Base-by-base conservation (phyloP, 2,797 vertebrate genomes). In the Danio kyathit region DNA sequence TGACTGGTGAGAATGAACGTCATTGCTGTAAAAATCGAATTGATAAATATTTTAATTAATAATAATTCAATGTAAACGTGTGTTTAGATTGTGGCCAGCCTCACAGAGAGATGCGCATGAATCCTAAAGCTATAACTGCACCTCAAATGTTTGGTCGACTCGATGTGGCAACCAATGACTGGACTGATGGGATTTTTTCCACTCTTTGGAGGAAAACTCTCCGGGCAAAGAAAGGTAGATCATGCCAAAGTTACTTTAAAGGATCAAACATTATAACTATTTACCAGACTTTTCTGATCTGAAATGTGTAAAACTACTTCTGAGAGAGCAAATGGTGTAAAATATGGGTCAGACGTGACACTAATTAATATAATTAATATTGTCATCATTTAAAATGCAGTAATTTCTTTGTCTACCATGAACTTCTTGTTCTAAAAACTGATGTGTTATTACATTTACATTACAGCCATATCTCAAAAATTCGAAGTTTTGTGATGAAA, bases 101-200 rank as follows among this genome's bases (percentile, higher is more conserved):
- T 57, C 98, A 99, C 88, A 95, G 96, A 88, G 98, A 99, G 92
- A 96, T 99, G 97, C 95, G 97, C 75, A 99, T 99, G 97, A 99
- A 99, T 89, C 98, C 98, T 43, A 99, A 99, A 94, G 97, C 98
- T 57, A 98, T 99, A 82, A 99, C 98, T 1, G 96, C 97, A 2
- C 88, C 97, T 1, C 98, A 99, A 89, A 99, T 99, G 98, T 99
- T 99, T 84, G 98, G 98, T 17, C 95, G 94, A 52, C 95, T 99
- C 0, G 97, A 99, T 44, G 97, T 97, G 57, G 96, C 97, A 48
- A 99, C 98, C 4, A 99, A 98, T 13, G 98, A 99, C 85, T 99
- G 98, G 98, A 99, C 98, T 0, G 98, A 99, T 76, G 98, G 98
- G 63, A 96, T 99, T 85, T 99, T 99, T 91, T 99, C 98, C 40